phyloP scores from a whole-genome alignment of 2,888 invertebrate genomes.

The Globia sparganii region DNA sequence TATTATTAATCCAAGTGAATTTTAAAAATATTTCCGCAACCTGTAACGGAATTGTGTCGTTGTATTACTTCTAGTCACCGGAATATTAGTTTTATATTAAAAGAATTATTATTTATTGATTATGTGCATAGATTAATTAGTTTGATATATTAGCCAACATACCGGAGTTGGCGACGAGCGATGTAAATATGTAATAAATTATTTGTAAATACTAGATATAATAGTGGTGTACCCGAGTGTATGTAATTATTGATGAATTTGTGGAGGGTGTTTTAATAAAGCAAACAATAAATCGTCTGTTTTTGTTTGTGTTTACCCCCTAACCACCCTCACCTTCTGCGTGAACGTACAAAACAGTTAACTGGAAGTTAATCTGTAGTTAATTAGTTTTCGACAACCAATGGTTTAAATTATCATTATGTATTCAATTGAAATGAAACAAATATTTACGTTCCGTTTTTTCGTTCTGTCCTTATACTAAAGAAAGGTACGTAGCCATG shows the following conservation, averaged over 20 bases:
- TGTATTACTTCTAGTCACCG: conserved; percentile 67
- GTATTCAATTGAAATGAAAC: not conserved
- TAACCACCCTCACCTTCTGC: conserved; percentile 22
- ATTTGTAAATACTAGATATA: conserved; percentile 81
- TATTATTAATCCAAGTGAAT: conserved; percentile 64
- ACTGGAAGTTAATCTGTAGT: not conserved
- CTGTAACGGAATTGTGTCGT: conserved; percentile 51
- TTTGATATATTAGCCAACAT: conserved; percentile 56
- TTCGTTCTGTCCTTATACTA: not conserved
- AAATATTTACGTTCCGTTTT: not conserved
- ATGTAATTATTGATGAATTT: conserved; percentile 83
- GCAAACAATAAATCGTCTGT: conserved; percentile 79
- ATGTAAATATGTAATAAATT: conserved; percentile 79
- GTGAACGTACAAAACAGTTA: conserved; percentile 14
- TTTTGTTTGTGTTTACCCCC: conserved; percentile 63
- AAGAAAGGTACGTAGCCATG: not conserved
- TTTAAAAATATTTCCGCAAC: conserved; percentile 45
- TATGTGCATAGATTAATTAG: conserved; percentile 60
- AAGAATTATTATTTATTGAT: conserved; percentile 57
- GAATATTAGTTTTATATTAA: conserved; percentile 60
- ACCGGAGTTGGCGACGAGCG: conserved; percentile 67
- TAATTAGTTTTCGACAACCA: conserved; percentile 10
- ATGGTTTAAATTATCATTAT: not conserved
- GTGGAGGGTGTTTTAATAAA: conserved; percentile 90
- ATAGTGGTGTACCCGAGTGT: conserved; percentile 84